These are phyloP conservation scores for Notoglanidium macrostoma DNA, from an alignment of 2,797 vertebrate species.

Conservation along the genomic window DNA sequence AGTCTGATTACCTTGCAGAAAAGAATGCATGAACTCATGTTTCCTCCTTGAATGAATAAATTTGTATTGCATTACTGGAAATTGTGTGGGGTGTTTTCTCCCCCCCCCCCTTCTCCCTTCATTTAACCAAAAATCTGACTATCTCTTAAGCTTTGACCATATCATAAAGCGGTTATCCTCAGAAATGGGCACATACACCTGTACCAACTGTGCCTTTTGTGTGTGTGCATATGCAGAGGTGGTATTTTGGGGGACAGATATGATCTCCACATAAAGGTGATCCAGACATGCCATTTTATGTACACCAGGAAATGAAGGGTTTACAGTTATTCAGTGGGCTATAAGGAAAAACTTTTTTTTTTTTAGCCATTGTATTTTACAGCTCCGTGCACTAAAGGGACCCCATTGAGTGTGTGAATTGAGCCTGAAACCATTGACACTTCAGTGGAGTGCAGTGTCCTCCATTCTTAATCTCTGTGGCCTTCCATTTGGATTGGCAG, in stretches of 20 bases:
- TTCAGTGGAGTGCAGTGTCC: neutral
- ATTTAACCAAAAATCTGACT: neutral
- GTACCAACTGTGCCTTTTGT: neutral
- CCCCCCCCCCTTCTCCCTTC: neutral
- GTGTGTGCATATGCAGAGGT: neutral
- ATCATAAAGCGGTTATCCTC: neutral
- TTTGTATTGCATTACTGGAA: slow-evolving; percentile 43
- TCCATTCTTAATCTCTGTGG: neutral
- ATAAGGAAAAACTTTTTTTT: neutral
- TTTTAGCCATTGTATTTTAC: neutral
- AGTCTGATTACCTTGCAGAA: slow-evolving; percentile 23
- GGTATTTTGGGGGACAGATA: neutral
- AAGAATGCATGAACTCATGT: slow-evolving; percentile 55
- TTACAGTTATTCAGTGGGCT: neutral
- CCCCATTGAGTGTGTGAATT: neutral
- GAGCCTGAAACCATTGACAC: neutral
- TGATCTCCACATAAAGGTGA: neutral
- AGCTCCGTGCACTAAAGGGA: neutral
- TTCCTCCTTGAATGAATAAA: slow-evolving; percentile 61
- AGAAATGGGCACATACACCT: neutral
- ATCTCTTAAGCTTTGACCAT: too few species aligned
- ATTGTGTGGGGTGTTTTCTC: neutral
- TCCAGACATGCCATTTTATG: neutral
- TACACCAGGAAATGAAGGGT: neutral
- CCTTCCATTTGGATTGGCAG: neutral